Evolutionary conservation across 2,113 vertebrate genomes (phyloP), one percentile per base, ranked within the genome.

Genomic region (Apodemus sylvaticus): DNA sequence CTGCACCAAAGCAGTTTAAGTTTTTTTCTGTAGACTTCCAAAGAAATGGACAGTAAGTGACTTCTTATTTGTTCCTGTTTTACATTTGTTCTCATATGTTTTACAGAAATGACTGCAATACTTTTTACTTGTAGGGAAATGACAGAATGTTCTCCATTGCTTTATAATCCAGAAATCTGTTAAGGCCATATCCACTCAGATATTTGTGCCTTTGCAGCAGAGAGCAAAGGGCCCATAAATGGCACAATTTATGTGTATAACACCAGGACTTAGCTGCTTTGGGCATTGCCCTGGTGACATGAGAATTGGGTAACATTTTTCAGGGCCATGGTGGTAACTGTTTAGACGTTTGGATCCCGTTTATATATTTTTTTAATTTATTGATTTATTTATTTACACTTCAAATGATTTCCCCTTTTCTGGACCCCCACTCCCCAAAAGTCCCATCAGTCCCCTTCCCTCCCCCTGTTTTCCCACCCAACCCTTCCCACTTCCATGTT

Each of bases 241-340:
- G 79, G 74, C 55, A 85, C 31, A 51, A 62, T 58, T 62, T 83
- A 78, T 55, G 62, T 78, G 16, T 64, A 74, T 42, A 83, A 87
- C 24, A 31, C 24, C 77, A 12, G 34, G 45, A 26, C 81, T 77
- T 19, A 81, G n/a, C 83, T 86, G 73, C 48, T 79, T 26, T 58
- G 66, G 64, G 20, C 86, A 90, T 97, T 96, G 66, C 87, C 51
- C 24, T 62, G 88, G 62, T 74, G 74, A 92, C 53, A 11, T 91
- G 89, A 97, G 91, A 96, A 95, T 93, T 89, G 64, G 86, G 82
- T 34, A 78, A 64, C 82, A 87, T 89, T 96, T 96, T 94, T 82
- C 94, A 88, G 73, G 22, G 29, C 55, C 51, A 9, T 39, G 24
- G 45, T 74, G 55, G 79, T 20, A 91, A 83, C 17, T 83, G 36